Percentiles rank a stretch among this genome's conserved stretches.
These are phyloP conservation scores for Oreotrochilus melanogaster DNA, from an alignment of 2,113 vertebrate species.

Conservation along the genomic window DNA sequence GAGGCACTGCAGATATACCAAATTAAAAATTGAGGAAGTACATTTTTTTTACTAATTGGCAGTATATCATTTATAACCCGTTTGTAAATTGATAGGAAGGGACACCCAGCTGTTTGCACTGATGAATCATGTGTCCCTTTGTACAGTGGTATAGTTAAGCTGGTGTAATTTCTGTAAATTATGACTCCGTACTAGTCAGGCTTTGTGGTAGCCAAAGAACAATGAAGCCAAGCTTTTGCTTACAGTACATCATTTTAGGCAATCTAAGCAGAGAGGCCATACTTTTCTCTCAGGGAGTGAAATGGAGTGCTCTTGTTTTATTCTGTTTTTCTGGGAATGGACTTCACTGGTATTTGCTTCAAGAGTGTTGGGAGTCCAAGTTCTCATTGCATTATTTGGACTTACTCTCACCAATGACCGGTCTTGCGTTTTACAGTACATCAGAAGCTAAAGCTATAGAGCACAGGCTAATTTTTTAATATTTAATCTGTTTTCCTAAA, in stretches of 20 bases:
- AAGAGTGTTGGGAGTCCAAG: neutral
- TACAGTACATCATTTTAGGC: neutral
- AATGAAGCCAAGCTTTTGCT: neutral
- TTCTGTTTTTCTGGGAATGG: neutral
- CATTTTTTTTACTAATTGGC: neutral
- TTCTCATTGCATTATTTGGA: neutral
- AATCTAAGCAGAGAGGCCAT: neutral
- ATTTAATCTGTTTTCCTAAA: neutral
- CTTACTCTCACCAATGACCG: fast-evolving
- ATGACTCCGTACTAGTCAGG: neutral
- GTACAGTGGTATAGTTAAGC: neutral
- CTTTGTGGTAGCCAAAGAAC: neutral
- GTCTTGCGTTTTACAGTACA: neutral
- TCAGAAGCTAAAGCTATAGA: neutral
- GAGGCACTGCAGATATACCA: neutral
- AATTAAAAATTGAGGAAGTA: neutral
- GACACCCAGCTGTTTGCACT: neutral
- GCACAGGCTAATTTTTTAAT: neutral
- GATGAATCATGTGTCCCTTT: neutral
- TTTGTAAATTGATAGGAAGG: neutral
- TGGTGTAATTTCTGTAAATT: neutral
- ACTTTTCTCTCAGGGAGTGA: neutral
- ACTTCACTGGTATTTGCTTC: neutral
- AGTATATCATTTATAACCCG: neutral
- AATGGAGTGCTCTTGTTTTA: neutral